These are phyloP conservation scores for Acronicta aceris DNA, from an alignment of 2,888 invertebrate genomes.

Conservation along the genomic window DNA sequence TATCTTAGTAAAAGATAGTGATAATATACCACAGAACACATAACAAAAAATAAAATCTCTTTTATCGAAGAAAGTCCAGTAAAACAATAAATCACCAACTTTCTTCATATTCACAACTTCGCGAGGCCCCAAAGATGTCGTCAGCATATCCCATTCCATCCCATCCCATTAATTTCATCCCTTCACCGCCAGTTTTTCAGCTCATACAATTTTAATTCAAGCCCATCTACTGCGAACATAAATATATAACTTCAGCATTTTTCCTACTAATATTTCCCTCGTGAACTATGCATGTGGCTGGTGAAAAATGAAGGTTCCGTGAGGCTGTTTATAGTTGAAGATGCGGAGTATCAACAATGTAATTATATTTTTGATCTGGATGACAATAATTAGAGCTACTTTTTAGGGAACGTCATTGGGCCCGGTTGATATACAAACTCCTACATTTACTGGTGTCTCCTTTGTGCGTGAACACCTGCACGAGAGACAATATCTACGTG, in stretches of 20 bases:
- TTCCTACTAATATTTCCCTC: constrained; percentile 82
- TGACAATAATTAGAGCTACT: no score
- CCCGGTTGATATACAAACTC: no score
- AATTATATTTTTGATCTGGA: background rate
- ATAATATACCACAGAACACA: no score
- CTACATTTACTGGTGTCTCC: no score
- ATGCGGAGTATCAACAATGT: background rate
- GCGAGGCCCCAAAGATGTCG: constrained; percentile 46
- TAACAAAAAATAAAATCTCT: constrained; percentile 11
- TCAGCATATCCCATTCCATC: constrained; percentile 38
- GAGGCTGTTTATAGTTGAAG: constrained; percentile 36
- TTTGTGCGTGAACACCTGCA: no score
- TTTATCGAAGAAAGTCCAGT: constrained; percentile 36
- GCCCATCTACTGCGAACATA: constrained; percentile 60
- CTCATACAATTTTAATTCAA: constrained; percentile 61
- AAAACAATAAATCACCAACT: constrained; percentile 49
- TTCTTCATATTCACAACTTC: constrained; percentile 53
- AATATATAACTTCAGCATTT: constrained; percentile 73
- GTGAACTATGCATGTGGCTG: constrained; percentile 81
- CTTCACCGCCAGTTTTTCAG: constrained; percentile 55
- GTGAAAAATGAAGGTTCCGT: constrained; percentile 79
- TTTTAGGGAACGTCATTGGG: no score
- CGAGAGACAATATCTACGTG: no score
- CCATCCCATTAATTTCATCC: constrained; percentile 49
- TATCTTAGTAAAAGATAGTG: no score